Percentiles rank a stretch among this genome's conserved stretches.
phyloP scores from a whole-genome alignment of 2,113 vertebrate species.

The Boleophthalmus pectinirostris region DNA sequence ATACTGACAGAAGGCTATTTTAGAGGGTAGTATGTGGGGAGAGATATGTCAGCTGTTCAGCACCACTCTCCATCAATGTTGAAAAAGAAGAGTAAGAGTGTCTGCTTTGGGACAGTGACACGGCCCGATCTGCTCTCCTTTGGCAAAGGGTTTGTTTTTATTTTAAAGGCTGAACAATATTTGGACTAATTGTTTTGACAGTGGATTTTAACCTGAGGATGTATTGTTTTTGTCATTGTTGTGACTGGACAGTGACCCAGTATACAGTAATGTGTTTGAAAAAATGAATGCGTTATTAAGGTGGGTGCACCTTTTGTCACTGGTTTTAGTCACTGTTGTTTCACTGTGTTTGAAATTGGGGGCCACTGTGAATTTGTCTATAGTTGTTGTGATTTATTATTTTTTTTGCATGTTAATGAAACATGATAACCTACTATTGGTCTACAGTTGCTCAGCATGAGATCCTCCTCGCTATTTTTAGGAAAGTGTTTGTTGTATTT shows the following conservation, averaged over 20 bases:
- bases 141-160: constrained; percentile 46
- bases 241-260: not conserved
- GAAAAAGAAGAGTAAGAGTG: constrained; percentile 51
- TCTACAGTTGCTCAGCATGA: not conserved
- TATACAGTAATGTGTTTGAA: constrained; percentile 11
- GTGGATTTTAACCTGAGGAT: constrained; percentile 33
- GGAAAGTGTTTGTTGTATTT: not conserved
- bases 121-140: constrained; percentile 35
- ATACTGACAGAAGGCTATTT: constrained; percentile 77
- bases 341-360: not conserved
- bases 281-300: constrained; percentile 27
- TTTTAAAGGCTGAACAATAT: constrained; percentile 43
- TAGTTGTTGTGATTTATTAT: not conserved
- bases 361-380: not conserved
- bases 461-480: not conserved
- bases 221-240: constrained; percentile 12
- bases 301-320: constrained; percentile 42
- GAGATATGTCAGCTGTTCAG: constrained; percentile 81
- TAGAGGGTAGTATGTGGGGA: constrained; percentile 70
- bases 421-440: not conserved
- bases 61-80: constrained; percentile 63
- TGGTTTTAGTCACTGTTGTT: not conserved
- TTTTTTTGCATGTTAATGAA: constrained; percentile 22
- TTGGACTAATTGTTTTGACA: constrained; percentile 18
- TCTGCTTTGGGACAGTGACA: constrained; percentile 51